A percentile compares a stretch with the other conserved stretches of the same genome.
These are phyloP conservation scores for Heteropelma amictum DNA, from an alignment of 2,888 invertebrate species.

Conservation along the genomic window DNA sequence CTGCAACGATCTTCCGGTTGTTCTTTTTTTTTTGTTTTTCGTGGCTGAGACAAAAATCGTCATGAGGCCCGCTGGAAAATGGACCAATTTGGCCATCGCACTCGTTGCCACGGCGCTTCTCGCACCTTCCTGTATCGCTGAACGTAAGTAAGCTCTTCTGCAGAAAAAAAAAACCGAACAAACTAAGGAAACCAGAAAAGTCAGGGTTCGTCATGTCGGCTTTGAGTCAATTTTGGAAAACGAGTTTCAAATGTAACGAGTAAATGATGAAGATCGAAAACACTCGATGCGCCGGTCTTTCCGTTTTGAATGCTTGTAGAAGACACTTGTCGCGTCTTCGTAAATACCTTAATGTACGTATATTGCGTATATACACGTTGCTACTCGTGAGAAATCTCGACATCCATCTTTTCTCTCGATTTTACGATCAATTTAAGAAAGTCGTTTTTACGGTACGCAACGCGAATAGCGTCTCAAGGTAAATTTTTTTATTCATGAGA, in stretches of 20 bases:
- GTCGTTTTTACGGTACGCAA: constrained; percentile 31
- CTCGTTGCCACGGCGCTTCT: constrained; percentile 69
- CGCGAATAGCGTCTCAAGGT: neutral
- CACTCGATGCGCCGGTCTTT: neutral
- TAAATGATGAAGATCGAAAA: too few relatives aligned
- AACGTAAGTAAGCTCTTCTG: constrained; percentile 70
- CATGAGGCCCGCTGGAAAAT: constrained; percentile 69
- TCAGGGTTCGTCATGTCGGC: neutral
- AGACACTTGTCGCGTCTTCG: too few relatives aligned
- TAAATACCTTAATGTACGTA: neutral
- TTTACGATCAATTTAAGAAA: constrained; percentile 37
- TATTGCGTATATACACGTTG: neutral
- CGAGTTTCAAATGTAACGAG: constrained; percentile 1
- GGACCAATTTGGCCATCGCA: constrained; percentile 69
- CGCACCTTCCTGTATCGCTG: constrained; percentile 68
- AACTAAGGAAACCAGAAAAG: neutral
- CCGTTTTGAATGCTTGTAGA: neutral
- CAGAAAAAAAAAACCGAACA: too few relatives aligned
- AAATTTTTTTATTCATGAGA: constrained; percentile 14
- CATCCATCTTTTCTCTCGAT: too few relatives aligned
- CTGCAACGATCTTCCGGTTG: neutral
- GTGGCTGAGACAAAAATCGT: constrained; percentile 61
- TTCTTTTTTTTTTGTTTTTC: constrained; percentile 24
- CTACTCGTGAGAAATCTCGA: too few relatives aligned
- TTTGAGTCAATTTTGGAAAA: neutral